Evolutionary conservation across 2,888 invertebrate genomes (phyloP), one percentile per base, ranked within the genome.

Genomic region (Rotaria magnacalcarata): DNA sequence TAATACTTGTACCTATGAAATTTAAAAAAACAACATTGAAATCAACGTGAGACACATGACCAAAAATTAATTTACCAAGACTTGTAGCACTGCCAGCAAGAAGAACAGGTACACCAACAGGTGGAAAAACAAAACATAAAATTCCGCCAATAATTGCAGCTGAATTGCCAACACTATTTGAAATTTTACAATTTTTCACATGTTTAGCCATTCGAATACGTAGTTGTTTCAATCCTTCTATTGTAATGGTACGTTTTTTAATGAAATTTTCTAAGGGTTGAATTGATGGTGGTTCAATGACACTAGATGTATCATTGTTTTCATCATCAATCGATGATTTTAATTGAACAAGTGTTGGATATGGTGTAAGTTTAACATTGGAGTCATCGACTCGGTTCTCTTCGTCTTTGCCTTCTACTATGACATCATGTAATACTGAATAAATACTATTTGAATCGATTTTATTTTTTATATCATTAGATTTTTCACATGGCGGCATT

Each of bases 111-210:
- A 80, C 47, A 11, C 80, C 80, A 6, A 80, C 80, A 10, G 80
- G 80, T 80, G 80, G 80, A 80, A 80, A 80, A n/a, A 80, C 10
- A 80, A 80, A 80, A 80, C 80, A 80, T 80, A 80, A n/a, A n/a
- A 80, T 80, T 47, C 80, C 80, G 11, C 80, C 80, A 47, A 80
- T 80, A 47, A 80, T 80, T 7, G 80, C 47, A 24, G 80, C 80
- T 24, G 80, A 80, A 80, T 80, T 80, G 11, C 80, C 80, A 24
- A 80, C 80, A 14, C 47, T 80, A 47, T 80, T 80, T 11, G 80
- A 47, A 24, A 80, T 80, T 80, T 80, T 80, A 24, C 80, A 47
- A 47, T 80, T 80, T 11, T 47, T 47, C 11, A 80, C 10, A 80
- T 80, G 80, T 80, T 80, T 80, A 11, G 43, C 47, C 47, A 80